Evolutionary conservation across 2,113 vertebrate species (phyloP).

Genomic region (Panthera tigris): DNA sequence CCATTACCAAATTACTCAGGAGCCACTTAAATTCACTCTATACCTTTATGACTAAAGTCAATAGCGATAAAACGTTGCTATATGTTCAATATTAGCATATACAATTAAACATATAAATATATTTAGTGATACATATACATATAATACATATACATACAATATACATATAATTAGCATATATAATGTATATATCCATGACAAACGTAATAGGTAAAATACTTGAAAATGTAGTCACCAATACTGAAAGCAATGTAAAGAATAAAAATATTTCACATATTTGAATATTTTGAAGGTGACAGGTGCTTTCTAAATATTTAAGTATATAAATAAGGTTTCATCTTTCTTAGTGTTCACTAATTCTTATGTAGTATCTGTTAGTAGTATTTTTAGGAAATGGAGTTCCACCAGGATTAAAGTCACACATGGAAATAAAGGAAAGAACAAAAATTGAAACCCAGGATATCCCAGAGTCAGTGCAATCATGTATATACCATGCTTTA

Average conservation of each 20-base stretch:
- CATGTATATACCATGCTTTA: not conserved
- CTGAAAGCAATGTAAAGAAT: not conserved
- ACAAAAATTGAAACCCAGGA: not conserved
- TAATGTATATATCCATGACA: not conserved
- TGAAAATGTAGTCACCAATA: not conserved
- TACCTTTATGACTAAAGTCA: not conserved
- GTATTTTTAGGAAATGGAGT: not conserved
- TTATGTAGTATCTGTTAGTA: not conserved
- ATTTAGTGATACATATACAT: too few relatives aligned
- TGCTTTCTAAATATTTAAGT: not conserved
- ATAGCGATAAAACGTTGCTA: not conserved
- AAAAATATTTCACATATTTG: not conserved
- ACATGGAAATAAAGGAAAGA: not conserved
- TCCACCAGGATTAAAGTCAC: not conserved
- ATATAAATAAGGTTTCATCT: not conserved
- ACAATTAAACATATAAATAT: too few relatives aligned
- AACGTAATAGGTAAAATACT: not conserved
- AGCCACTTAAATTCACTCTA: not conserved
- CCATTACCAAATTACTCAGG: not conserved
- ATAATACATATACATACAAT: too few relatives aligned
- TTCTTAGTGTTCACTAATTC: not conserved
- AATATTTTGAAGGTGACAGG: not conserved
- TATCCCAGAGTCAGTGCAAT: not conserved
- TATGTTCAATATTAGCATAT: too few relatives aligned
- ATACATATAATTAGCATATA: not conserved